Percentiles rank a stretch among this genome's conserved stretches.
Evolutionary conservation across 1,140 invertebrate genomes (phyloP).

Genomic region (Telenomus remus): DNA sequence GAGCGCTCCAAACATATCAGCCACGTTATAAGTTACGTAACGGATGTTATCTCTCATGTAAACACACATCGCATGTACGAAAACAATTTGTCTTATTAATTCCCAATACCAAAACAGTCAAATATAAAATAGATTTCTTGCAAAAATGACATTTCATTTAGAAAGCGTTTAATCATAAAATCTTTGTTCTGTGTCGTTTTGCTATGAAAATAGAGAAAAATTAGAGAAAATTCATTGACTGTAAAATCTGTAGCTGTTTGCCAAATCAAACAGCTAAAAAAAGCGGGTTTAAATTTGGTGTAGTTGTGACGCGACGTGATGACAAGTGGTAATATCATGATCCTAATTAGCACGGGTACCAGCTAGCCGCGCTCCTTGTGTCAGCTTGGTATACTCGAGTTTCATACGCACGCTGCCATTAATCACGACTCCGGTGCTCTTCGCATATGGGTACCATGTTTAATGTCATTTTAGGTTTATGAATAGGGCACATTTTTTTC

Average conservation of each 20-base stretch:
- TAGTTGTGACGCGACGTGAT: slow-evolving; percentile 36
- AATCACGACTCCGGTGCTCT: slow-evolving; percentile 56
- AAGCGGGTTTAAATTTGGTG: slow-evolving; percentile 22
- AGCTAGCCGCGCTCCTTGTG: slow-evolving; percentile 42
- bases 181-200: no score
- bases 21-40: not conserved
- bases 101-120: no score
- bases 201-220: no score
- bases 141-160: no score
- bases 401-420: slow-evolving; percentile 59
- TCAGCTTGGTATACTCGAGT: slow-evolving; percentile 56
- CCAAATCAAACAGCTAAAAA: slow-evolving; percentile 1
- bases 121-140: no score
- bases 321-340: slow-evolving; percentile 57
- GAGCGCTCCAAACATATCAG: slow-evolving; percentile 13
- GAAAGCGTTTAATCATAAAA: no score
- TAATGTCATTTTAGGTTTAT: slow-evolving; percentile 61
- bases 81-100: no score
- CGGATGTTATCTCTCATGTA: not conserved
- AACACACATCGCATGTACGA: not conserved
- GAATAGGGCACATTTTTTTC: slow-evolving; percentile 48
- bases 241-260: slow-evolving; percentile 18
- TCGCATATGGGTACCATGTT: slow-evolving; percentile 52
- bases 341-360: slow-evolving; percentile 51
- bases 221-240: no score